Evolutionary conservation across 1,140 invertebrate species (phyloP), one percentile per base, ranked within the genome.

Genomic region (Drosophila kanapiae): DNA sequence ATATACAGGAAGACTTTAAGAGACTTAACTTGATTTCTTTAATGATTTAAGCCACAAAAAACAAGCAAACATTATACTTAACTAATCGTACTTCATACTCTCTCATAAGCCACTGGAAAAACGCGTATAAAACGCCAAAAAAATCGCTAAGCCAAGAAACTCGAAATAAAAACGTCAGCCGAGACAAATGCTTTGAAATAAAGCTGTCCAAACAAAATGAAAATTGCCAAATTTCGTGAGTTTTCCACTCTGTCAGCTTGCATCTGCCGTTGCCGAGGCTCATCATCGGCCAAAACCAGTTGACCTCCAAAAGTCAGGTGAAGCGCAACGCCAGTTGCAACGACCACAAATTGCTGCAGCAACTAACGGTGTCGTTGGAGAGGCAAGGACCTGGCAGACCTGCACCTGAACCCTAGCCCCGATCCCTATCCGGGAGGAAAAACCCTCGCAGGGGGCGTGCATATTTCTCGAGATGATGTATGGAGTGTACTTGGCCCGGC

Each of bases 391-490:
- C 38, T 37, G 51, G 48, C 53, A 58, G 57, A 70, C 31, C 49
- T 35, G 16, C 62, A 59, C 69, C 49, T 43, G 23, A 65, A 61
- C 68, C 48, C 43, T 47, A 72, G 67, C 49, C 58, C 58, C 60
- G 61, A 68, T 27, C 49, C 37, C 42, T 47, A 38, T 49, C 60
- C 45, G 43, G 65, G 14, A 31, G 48, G 37, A 8, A 54, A 43
- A 45, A 54, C 48, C 63, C 37, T 54, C 53, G 13, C 18, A 51
- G 40, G 77, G 72, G 84, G 84, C 84, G 84, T 87, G 64, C 84
- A 88, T 87, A 87, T 87, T 75, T 84, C 90, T 78, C 49, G 23
- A 75, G 67, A 58, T 88, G 84, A 87, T 75, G 71, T 87, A 87
- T 87, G 84, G 59, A 48, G 59, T 49, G 78, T 72, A 68, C 74